Conservation (phyloP, 2,888 invertebrate species). For the Drosophila leonis region DNA sequence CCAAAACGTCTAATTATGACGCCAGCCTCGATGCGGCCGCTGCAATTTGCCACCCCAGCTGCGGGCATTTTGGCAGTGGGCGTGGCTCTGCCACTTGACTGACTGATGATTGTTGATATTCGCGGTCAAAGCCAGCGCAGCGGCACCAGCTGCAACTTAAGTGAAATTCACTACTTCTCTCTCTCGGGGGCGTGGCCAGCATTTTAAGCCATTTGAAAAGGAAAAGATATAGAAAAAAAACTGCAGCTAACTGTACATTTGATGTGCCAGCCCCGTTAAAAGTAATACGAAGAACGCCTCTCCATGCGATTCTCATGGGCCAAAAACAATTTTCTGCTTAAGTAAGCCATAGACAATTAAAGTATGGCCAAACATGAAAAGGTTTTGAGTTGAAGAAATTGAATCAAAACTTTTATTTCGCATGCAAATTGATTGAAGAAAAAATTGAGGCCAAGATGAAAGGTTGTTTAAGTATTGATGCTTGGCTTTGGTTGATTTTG, state of each 20-base stretch:
- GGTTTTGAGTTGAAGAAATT: neutral
- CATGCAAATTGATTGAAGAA: neutral
- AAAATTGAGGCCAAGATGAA: too few relatives aligned
- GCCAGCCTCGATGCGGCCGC: conserved; percentile 32
- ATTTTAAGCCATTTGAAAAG: conserved; percentile 18
- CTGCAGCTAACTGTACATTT: conserved; percentile 28
- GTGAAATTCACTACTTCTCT: conserved; percentile 35
- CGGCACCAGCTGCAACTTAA: conserved; percentile 23
- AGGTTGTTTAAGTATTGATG: too few relatives aligned
- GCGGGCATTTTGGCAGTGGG: conserved; percentile 25
- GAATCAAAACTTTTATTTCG: neutral
- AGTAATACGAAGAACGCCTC: conserved; percentile 10
- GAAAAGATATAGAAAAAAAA: conserved; percentile 6
- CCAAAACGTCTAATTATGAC: conserved; percentile 57
- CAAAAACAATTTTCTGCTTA: neutral
- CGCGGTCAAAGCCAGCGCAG: conserved; percentile 5
- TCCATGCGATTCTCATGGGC: conserved; percentile 23
- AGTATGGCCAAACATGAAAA: neutral
- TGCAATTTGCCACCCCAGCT: conserved; percentile 29
- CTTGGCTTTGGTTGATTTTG: too few relatives aligned
- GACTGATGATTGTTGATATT: conserved; percentile 53
- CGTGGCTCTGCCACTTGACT: conserved; percentile 29
- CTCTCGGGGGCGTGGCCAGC: conserved; percentile 27
- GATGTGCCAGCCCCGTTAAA: neutral
- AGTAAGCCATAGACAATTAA: neutral